These are phyloP conservation scores for Cephus rjabovi DNA, from an alignment of 2,888 invertebrate genomes.

Conservation along the genomic window DNA sequence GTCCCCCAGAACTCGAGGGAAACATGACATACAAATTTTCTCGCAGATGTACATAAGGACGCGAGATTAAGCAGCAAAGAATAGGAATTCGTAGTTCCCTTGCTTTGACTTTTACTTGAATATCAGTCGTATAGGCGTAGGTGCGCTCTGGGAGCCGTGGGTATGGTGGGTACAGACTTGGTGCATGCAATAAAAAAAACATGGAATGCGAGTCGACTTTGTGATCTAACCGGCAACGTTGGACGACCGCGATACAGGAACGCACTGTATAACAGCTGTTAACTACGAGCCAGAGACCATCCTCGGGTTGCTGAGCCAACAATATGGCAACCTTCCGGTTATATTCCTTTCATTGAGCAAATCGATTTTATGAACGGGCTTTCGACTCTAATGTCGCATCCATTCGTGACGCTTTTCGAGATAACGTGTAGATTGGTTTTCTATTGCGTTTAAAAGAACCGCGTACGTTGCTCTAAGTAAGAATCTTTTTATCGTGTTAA, in stretches of 20 bases:
- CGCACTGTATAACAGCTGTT: not conserved
- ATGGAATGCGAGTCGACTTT: constrained; percentile 32
- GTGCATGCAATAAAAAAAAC: constrained; percentile 40
- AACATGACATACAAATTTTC: not conserved
- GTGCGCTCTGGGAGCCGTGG: constrained; percentile 19
- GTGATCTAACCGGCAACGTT: constrained; percentile 34
- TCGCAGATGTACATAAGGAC: not conserved
- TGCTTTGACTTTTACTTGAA: not conserved
- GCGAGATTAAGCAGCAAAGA: constrained; percentile 7
- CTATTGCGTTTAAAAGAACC: not conserved
- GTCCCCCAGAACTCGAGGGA: not conserved
- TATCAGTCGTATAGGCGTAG: constrained; percentile 10
- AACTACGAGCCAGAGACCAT: not conserved
- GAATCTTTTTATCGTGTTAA: not conserved
- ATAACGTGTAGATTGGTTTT: not conserved
- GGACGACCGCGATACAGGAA: constrained; percentile 18
- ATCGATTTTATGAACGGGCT: not conserved
- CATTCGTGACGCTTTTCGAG: not conserved
- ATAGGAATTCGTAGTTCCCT: constrained; percentile 23
- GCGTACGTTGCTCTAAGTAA: not conserved
- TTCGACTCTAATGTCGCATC: not conserved
- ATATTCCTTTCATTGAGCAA: not conserved
- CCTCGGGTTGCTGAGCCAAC: not conserved
- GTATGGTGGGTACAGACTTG: constrained; percentile 13
- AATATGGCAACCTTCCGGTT: not conserved